Evolutionary conservation across 2,888 invertebrate genomes (phyloP).

Genomic region (Ophion costatus): DNA sequence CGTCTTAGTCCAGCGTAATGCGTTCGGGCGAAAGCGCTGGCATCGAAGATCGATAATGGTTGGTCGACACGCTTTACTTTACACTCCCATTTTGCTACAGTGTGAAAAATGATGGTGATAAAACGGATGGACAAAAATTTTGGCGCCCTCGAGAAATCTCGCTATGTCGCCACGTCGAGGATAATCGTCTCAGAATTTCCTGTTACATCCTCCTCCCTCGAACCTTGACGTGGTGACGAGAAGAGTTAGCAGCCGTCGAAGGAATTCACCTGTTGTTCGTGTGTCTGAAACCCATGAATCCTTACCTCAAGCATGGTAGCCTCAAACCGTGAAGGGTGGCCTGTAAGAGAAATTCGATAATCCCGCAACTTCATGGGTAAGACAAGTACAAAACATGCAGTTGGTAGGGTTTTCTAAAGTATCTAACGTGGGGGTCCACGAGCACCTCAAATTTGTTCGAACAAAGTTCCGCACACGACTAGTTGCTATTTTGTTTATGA

Average conservation of each 20-base stretch:
- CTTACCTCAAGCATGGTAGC: not conserved
- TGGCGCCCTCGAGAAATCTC: not conserved
- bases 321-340: not conserved
- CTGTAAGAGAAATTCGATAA: conserved; percentile 13
- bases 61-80: no score
- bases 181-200: not conserved
- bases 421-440: not conserved
- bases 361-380: not conserved
- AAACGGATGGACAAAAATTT: not conserved
- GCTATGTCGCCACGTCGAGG: no score
- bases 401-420: not conserved
- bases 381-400: not conserved
- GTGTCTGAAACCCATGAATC: not conserved
- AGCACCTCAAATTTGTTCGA: not conserved
- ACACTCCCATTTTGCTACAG: no score
- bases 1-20: no score
- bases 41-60: no score
- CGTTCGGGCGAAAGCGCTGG: no score
- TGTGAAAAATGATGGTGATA: not conserved
- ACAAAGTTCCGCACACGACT: no score
- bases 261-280: not conserved
- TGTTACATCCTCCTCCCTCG: conserved; percentile 22
- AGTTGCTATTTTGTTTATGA: no score
- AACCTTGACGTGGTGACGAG: conserved; percentile 16
- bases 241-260: conserved; percentile 15